Evolutionary conservation across 1,140 invertebrate genomes (phyloP), one percentile per base, ranked within the genome.

Genomic region (Orchesella cincta): DNA sequence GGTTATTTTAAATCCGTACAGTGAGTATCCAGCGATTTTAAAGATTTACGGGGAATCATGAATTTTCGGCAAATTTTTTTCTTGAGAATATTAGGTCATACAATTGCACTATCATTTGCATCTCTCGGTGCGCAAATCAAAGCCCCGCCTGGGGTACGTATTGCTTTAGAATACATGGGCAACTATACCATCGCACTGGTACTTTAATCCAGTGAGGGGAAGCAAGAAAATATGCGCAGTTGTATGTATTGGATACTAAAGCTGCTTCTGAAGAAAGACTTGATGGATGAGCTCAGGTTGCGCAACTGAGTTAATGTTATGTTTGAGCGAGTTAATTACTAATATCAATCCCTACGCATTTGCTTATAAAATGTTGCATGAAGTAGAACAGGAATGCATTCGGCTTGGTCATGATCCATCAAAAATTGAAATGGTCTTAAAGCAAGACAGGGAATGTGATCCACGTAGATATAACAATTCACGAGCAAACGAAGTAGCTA

Each of bases 151-250:
- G 64, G 64, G 80, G 70, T 18, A 76, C 81, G 0, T 76, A 76
- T 20, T 78, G 79, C 31, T 85, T 83, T 51, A 82, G 84, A 78
- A 76, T 85, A 57, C 79, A 85, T 74, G 84, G 84, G 8, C 80
- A 83, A 78, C 75, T 84, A 1, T 85, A 84, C 78, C 83, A 83
- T 75, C 28, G 74, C 74, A 73, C 76, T 80, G 8, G 64, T 57
- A n/a, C 82, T 8, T 28, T 36, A 2, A 39, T 80, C 31, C 33
- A 71, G 16, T 20, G 26, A 67, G 70, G 77, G 1, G n/a, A n/a
- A 72, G 16, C 33, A 23, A 26, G 74, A 79, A 73, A 83, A 78
- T 81, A 67, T 80, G 26, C 83, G 71, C 74, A 83, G 81, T 23
- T 85, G 67, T 81, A 83, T 82, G 74, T 78, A 35, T 16, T 79